Evolutionary conservation across 2,888 invertebrate genomes (phyloP), one percentile per base, ranked within the genome.

Genomic region (Coenonympha arcania): DNA sequence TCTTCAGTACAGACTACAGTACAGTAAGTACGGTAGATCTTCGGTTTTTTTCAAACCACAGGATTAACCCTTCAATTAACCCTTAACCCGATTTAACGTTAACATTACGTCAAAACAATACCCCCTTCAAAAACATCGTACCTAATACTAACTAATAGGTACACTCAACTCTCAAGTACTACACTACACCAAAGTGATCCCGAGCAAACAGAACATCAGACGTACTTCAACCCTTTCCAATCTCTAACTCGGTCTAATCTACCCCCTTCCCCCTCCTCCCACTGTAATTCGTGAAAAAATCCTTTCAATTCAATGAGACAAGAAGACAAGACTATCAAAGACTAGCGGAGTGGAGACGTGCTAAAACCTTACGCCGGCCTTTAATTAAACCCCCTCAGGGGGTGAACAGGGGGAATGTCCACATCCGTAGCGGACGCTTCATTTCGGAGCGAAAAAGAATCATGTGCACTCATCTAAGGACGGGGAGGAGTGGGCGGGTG

Each of bases 381-480:
- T 84, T 84, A 84, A 85, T 85, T 84, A 85, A 83, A 81, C 72
- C 73, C 64, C 61, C n/a, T n/a, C n/a, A n/a, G 68, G 30, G 33
- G 45, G 51, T 50, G 47, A 53, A 59, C 48, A 50, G 54, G 58
- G 51, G 65, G 70, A 69, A 73, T 76, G 81, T 79, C 78, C 80
- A 77, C 77, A 79, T 80, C 77, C 79, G 79, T 76, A 76, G 73
- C 73, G 73, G 76, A 71, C 78, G 78, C 82, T 83, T 82, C 82
- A 79, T 82, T 80, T 74, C 68, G 73, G 73, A 76, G 74, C 70
- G 68, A 63, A 80, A 80, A 79, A 79, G 73, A 71, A 76, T 64
- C 68, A 74, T 72, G 74, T 75, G 69, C 59, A 62, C 54, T 57
- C 62, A 68, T 72, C 71, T 73, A 72, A 63, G 71, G 54, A 44